phyloP scores from a whole-genome alignment of 2,797 vertebrate species.

The Pantherophis vulpinus region DNA sequence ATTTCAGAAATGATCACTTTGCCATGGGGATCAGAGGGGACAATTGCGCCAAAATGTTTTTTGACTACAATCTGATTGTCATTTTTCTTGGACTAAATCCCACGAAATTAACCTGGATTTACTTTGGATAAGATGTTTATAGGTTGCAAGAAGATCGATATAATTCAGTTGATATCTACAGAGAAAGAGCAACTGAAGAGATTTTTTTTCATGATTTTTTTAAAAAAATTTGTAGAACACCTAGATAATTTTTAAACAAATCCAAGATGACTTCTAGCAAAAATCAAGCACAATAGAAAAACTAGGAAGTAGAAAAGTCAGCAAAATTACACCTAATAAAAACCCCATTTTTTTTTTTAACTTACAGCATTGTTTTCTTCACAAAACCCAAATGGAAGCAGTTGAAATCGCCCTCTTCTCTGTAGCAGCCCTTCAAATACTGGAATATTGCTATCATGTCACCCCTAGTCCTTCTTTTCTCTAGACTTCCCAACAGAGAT shows the following conservation, averaged over 20 bases:
- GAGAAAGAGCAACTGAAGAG: not conserved
- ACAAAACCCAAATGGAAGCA: no score
- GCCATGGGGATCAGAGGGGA: not conserved
- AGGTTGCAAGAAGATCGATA: not conserved
- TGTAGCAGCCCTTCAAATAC: no score
- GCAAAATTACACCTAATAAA: not conserved
- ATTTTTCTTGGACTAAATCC: not conserved
- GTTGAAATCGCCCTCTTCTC: no score
- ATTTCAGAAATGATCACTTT: not conserved
- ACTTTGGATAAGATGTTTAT: not conserved
- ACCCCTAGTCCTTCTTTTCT: no score
- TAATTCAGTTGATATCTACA: not conserved
- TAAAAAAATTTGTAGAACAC: not conserved
- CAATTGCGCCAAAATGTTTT: not conserved
- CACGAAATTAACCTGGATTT: not conserved
- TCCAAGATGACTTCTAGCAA: not conserved
- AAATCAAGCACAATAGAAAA: not conserved
- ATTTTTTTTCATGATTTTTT: not conserved
- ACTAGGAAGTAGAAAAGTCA: not conserved
- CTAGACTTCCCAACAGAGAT: no score
- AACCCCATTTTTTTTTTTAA: not conserved
- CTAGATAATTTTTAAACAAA: not conserved
- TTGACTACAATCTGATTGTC: not conserved
- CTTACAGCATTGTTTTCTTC: no score
- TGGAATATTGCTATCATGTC: no score